A percentile compares a stretch with the other conserved stretches of the same genome.
These are phyloP conservation scores for Pardalotus punctatus DNA, from an alignment of 2,113 vertebrate genomes.

Conservation along the genomic window DNA sequence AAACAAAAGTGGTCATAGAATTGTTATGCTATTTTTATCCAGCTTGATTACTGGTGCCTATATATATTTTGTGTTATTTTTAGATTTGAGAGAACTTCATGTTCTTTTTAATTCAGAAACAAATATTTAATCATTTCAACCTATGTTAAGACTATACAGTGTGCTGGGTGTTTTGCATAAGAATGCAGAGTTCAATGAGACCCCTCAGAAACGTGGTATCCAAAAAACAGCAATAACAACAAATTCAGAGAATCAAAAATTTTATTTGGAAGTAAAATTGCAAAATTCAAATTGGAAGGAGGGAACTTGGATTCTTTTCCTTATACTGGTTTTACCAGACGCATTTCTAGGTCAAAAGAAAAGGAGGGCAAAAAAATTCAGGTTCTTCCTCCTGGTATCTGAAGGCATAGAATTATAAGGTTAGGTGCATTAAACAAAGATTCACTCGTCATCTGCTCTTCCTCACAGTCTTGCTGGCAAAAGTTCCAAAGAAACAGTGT, in stretches of 20 bases:
- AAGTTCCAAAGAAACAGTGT: neutral
- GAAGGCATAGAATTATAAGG: neutral
- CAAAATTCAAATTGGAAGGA: neutral
- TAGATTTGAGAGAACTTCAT: neutral
- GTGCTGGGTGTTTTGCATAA: neutral
- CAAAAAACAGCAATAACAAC: neutral
- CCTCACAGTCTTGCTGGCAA: neutral
- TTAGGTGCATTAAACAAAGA: neutral
- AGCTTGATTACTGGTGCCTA: neutral
- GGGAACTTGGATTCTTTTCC: neutral
- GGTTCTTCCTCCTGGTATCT: neutral
- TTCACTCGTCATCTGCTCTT: neutral
- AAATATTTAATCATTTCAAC: neutral
- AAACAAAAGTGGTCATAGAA: neutral
- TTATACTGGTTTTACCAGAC: neutral
- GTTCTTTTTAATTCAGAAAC: neutral
- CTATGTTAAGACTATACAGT: neutral
- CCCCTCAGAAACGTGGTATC: rapidly evolving
- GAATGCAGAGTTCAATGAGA: neutral
- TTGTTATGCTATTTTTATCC: neutral
- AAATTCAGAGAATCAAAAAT: neutral
- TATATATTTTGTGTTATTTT: neutral
- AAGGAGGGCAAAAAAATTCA: rapidly evolving
- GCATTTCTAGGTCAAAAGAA: neutral
- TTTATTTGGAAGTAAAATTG: neutral